Evolutionary conservation across 2,888 invertebrate species (phyloP), one percentile per base, ranked within the genome.

Genomic region (Drosophila rubida): DNA sequence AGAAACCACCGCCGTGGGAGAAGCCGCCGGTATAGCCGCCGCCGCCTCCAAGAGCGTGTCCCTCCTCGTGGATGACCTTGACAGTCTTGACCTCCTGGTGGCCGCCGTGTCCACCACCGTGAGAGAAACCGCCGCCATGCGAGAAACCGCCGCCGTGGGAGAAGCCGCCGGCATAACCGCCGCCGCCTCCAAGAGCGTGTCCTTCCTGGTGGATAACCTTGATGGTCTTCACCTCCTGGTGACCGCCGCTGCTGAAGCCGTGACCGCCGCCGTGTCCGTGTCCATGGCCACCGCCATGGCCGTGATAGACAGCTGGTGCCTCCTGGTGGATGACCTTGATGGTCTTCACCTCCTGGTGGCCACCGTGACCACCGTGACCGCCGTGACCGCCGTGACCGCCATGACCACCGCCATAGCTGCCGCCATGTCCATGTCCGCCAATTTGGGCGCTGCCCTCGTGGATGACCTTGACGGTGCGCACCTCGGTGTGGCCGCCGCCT

Each of bases 151-250:
- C 60, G 3, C 63, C 59, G 8, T 44, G 55, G 13, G 65, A 59
- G 54, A 11, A 57, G 0, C 55, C n/a, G n/a, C n/a, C n/a, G n/a
- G n/a, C n/a, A n/a, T n/a, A n/a, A 5, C 60, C 72, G 13, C 67
- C 73, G 13, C 68, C 67, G 53, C 69, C 67, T 23, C 67, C 77
- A 3, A 62, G 49, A 51, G 57, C 77, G 14, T 57, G 75, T 4
- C 65, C 83, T 25, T 72, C 75, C 23, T 78, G 71, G 25, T 88
- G 89, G 42, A 89, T 80, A 1, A 88, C 89, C 58, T 87, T 83
- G 13, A 89, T 65, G n/a, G 80, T 83, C 57, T 88, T 79, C n/a
- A 87, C 65, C n/a, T 86, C 82, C 46, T 88, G 75, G n/a, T 86
- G 86, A 3, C 80, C 79, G 32, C 32, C 27, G 37, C 82, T 61